Base-by-base conservation (phyloP, 2,888 invertebrate species). In the Cephus sareptanus region DNA sequence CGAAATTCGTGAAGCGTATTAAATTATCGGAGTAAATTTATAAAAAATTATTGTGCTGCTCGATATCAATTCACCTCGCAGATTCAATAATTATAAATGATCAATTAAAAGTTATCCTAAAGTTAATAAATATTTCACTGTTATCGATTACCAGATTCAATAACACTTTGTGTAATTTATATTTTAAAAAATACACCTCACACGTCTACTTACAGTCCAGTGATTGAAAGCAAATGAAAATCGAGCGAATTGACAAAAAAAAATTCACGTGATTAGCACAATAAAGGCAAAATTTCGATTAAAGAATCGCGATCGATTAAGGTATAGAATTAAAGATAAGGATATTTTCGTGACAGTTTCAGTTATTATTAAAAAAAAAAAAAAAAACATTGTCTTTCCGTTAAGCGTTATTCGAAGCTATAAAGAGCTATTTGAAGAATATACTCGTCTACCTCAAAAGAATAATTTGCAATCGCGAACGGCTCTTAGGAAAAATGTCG, bases 401-500 rank as follows among this genome's bases (percentile, higher is more conserved):
- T 89, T 90, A 87, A 89, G 88, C 89, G 85, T 89, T 89, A 89
- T 86, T 88, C 85, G 82, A 89, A 87, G 90, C 90, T 91, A 84
- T 86, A 81, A 87, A 88, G 88, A 83, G 91, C 90, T 90, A 89
- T 88, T 88, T 87, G 89, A 89, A 91, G 88, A 89, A 91, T 91
- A 91, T 89, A 91, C 91, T 89, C 87, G 89, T 91, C 91, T 91
- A 91, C 91, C 91, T 91, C 91, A 91, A 87, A 87, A 87, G 84
- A 56, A 86, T 89, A 87, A 89, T 89, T 87, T 87, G 88, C 87
- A 89, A 89, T 88, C 84, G 84, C 81, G 81, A 83, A 83, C 82
- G 85, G 85, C 84, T 84, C 81, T 80, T 80, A 81, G 79, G 79
- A 77, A 74, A 56, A 76, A 35, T 78, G 71, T 74, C 40, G 76